Evolutionary conservation across 1,140 invertebrate genomes (phyloP), one percentile per base, ranked within the genome.

Genomic region (Dinoponera quadriceps): DNA sequence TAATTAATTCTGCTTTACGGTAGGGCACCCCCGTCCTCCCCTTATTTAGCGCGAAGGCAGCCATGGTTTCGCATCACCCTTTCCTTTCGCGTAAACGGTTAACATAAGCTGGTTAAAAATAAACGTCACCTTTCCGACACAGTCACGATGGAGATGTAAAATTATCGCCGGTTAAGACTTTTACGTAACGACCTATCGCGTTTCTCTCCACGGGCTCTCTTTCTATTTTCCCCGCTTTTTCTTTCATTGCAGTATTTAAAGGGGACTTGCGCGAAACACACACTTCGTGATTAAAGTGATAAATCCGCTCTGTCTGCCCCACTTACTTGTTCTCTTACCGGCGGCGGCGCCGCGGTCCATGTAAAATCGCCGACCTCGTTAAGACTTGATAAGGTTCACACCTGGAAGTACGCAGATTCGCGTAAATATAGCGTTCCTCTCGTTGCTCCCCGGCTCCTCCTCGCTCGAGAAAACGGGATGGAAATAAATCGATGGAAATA

Each of bases 1-100:
- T 65, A 54, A 80, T 80, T 80, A 80, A 80, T 80, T 80, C 75
- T 80, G 51, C 75, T 80, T 80, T 80, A 80, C n/a, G 75, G 63
- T 25, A 55, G 63, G n/a, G 18, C 11, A 29, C 22, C 22, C 14
- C 65, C n/a, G n/a, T n/a, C n/a, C n/a, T n/a, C n/a, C n/a, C 38
- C 3, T 48, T 57, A 38, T 80, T n/a, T 80, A 55, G 44, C 63
- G 20, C 25, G 65, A 44, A 57, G 65, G 33, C 22, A 80, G 44
- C 22, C 65, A 80, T 71, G 33, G 65, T 80, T 78, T 49, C 75
- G 75, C 33, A 69, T 57, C 57, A 80, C 51, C 75, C 63, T 80
- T 71, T 71, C 33, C 65, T 80, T 80, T 33, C 65, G 75, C 75
- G 51, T 80, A 80, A 80, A 18, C 65, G 75, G 65, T 80, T 68